Base-by-base conservation (phyloP, 1,140 invertebrate species). In the Solenopsis invicta region DNA sequence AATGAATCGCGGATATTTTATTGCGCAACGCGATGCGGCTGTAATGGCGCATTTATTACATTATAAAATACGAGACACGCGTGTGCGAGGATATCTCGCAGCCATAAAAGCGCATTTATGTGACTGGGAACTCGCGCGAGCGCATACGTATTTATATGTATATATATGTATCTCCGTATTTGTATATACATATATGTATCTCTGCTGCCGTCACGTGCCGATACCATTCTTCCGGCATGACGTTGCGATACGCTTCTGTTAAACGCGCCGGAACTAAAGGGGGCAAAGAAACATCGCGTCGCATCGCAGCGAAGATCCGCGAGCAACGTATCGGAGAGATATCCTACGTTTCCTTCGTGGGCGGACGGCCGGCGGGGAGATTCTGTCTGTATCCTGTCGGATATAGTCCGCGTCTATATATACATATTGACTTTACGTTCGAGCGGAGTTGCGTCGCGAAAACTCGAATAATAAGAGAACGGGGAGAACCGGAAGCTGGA, bases 261-360 rank as follows among this genome's bases (percentile, higher is more conserved):
- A 86, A 86, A 86, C 75, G 75, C 71, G 84, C 75, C 56, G 82
- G 84, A 88, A 88, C 69, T 87, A 85, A 87, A 85, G 61, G 50
- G 72, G 62, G 64, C 80, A 76, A 85, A 87, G 86, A 85, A 87
- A 85, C 69, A 74, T 87, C 34, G 69, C n/a, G 34, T 71, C 66
- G 37, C 41, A 41, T 29, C 45, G 52, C 34, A 13, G 37, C 21
- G 67, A 50, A 24, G 41, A 84, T 84, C 37, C 37, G 80, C 80
- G 71, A 76, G 72, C 48, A 37, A 67, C 41, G 16, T 75, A 85
- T 85, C 71, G 72, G 62, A 71, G 50, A 71, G 54, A 82, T 86
- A 82, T 81, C 64, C 13, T 56, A 56, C 48, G 24, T 71, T 71
- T 78, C 66, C 56, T 72, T 52, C 66, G 81, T 34, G 59, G 29